Base-by-base conservation (phyloP, 2,888 invertebrate species). In the Caenorhabditis sinica region DNA sequence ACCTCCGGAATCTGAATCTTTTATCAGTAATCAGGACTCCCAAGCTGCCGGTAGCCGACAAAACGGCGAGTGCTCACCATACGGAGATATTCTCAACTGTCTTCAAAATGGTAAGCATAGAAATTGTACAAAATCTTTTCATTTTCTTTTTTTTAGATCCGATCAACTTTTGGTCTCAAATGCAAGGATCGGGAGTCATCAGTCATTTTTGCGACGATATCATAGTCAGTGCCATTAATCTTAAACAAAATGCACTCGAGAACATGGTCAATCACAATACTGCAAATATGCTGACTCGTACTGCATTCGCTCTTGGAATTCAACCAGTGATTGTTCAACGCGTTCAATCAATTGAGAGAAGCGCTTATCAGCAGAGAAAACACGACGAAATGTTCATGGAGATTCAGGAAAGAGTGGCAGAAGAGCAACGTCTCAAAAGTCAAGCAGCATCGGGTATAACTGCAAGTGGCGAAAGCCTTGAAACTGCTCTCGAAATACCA, bases 291-390 rank as follows among this genome's bases (percentile, higher is more conserved):
- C 43, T 85, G 49, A 73, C 81, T 33, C 66, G 85, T n/a, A 45
- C 76, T 9, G 73, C 43, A 15, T 82, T 82, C 25, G 77, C 85
- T 9, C 63, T 85, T 36, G 82, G 77, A n/a, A 51, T 81, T 30
- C 82, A 77, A 30, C 45, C 61, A n/a, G 60, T 69, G 15, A 58
- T 82, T 36, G 82, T 85, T n/a, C 72, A 85, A 20, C 75, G 85
- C 36, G 85, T 85, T 15, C 85, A 85, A 65, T 63, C 82, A 23
- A 82, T 85, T 60, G 85, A 85, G 58, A 43, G 63, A 69, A 71
- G 65, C 20, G 81, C 69, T 8, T 28, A 36, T 28, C 85, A 82
- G 53, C 75, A 84, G 20, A 66, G 79, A 13, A 76, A 80, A 20
- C 74, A 83, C 36, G 73, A 79, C 0, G 68, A 79, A 53, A 83